A percentile compares a stretch with the other conserved stretches of the same genome.
phyloP scores from a whole-genome alignment of 2,797 vertebrate genomes.

The Miichthys miiuy region DNA sequence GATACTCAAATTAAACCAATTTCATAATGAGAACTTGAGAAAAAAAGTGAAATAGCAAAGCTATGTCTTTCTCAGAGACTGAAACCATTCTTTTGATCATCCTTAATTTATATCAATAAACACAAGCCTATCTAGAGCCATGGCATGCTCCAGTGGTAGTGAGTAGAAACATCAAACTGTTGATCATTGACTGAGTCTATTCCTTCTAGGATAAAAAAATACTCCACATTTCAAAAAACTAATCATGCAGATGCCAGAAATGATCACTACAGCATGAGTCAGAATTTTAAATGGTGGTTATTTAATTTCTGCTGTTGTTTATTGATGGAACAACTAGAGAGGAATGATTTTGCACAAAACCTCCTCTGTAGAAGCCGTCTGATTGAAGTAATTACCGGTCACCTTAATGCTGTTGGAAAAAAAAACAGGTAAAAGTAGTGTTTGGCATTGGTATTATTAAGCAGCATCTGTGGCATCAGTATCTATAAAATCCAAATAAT shows the following conservation, averaged over 20 bases:
- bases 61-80: conserved; percentile 10
- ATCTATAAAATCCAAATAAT: conserved; percentile 29
- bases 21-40: conserved; percentile 19
- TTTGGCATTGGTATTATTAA: not conserved
- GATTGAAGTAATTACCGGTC: not conserved
- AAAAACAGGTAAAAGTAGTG: not conserved
- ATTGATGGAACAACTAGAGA: conserved; percentile 20
- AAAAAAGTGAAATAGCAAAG: conserved; percentile 15
- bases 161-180: conserved; percentile 34
- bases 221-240: conserved; percentile 27
- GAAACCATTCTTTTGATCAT: conserved; percentile 50
- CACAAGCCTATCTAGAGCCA: conserved; percentile 7
- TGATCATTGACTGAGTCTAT: conserved; percentile 27
- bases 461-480: conserved; percentile 8
- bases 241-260: conserved; percentile 28
- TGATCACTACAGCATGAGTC: conserved; percentile 29
- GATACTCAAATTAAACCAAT: conserved; percentile 37
- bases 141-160: conserved; percentile 14
- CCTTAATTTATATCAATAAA: conserved; percentile 40
- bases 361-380: conserved; percentile 7
- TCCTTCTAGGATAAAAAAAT: conserved; percentile 6
- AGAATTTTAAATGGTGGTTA: conserved; percentile 26
- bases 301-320: conserved; percentile 31
- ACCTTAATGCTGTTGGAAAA: not conserved
- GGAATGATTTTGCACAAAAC: conserved; percentile 3